Conservation (phyloP, 2,888 invertebrate species). For the Cantharis lateralis region DNA sequence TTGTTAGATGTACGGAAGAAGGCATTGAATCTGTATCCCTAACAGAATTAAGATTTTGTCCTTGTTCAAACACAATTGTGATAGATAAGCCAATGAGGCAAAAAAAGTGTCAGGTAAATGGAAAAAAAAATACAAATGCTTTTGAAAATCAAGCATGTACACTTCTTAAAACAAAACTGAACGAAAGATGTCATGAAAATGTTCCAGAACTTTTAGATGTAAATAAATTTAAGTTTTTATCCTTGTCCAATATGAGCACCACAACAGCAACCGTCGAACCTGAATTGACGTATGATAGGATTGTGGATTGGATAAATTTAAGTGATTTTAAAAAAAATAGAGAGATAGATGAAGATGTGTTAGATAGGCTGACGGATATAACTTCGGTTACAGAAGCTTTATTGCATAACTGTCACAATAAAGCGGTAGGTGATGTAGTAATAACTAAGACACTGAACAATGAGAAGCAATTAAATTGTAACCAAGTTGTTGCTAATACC, state of each 20-base stretch:
- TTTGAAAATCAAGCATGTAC: background rate
- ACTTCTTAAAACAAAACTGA: conserved; percentile 4
- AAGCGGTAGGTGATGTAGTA: background rate
- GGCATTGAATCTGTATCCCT: conserved; percentile 7
- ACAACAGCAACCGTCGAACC: conserved; percentile 18
- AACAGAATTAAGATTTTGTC: conserved; percentile 23
- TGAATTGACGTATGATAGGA: conserved; percentile 42
- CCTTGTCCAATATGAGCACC: conserved; percentile 33
- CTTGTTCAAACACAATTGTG: conserved; percentile 10
- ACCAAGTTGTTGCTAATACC: background rate
- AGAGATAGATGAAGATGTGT: conserved; percentile 33
- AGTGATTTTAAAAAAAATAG: conserved; percentile 45
- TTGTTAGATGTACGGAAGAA: conserved; percentile 14
- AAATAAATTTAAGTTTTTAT: conserved; percentile 37
- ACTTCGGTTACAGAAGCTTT: conserved; percentile 43
- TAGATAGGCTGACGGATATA: conserved; percentile 45
- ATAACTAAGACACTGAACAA: background rate
- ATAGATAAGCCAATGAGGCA: background rate
- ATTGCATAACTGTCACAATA: background rate
- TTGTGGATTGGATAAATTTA: conserved; percentile 49
- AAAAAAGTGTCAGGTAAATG: background rate
- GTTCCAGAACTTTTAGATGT: conserved; percentile 37
- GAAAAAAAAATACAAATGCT: background rate
- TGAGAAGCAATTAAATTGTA: background rate
- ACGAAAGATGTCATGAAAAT: conserved; percentile 19